phyloP scores from a whole-genome alignment of 2,888 invertebrate species.

The Tortricodes alternella region DNA sequence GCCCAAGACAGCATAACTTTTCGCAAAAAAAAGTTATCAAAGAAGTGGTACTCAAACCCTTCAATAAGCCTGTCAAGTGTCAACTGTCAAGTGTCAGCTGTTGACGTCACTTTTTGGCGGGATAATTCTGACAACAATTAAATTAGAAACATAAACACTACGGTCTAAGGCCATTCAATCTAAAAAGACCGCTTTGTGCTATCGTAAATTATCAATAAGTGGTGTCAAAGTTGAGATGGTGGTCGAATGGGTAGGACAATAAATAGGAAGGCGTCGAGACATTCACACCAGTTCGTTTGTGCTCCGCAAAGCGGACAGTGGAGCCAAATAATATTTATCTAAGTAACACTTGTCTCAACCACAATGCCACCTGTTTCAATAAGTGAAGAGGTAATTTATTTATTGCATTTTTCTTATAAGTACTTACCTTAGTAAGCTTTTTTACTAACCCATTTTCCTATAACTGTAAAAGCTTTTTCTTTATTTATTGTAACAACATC shows the following conservation, averaged over 20 bases:
- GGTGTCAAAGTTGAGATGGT: constrained; percentile 58
- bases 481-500: no score
- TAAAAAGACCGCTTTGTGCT: background rate
- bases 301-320: constrained; percentile 48
- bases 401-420: constrained; percentile 14
- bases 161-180: background rate
- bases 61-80: background rate
- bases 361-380: constrained; percentile 76
- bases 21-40: background rate
- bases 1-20: background rate
- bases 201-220: constrained; percentile 45
- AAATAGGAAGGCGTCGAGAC: constrained; percentile 57
- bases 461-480: no score
- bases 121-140: background rate
- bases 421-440: constrained; percentile 29
- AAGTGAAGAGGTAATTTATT: constrained; percentile 63
- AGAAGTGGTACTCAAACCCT: background rate
- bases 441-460: no score
- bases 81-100: constrained; percentile 9
- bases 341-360: constrained; percentile 22
- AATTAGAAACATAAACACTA: background rate
- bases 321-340: constrained; percentile 32
- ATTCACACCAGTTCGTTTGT: constrained; percentile 64
- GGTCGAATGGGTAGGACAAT: constrained; percentile 44
- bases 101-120: constrained; percentile 31